phyloP scores from a whole-genome alignment of 1,140 invertebrate genomes.

The Andricus grossulariae region DNA sequence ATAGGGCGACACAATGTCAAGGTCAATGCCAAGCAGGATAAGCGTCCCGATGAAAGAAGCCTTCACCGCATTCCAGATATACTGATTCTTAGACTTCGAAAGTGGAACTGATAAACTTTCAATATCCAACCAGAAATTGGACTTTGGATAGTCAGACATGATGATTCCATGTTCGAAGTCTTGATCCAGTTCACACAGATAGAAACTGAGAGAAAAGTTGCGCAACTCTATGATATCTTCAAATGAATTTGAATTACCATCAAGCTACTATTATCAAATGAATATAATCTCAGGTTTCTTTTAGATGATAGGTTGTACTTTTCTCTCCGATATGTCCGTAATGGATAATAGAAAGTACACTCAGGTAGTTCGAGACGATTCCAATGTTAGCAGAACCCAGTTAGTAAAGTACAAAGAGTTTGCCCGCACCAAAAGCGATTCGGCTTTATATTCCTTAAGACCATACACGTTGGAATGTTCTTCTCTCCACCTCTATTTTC shows the following conservation, averaged over 20 bases:
- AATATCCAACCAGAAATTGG: not conserved
- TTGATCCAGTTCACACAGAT: not conserved
- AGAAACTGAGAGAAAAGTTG: slow-evolving; percentile 12
- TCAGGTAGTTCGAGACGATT: slow-evolving; percentile 30
- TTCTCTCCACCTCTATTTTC: slow-evolving; percentile 46
- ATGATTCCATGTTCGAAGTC: slow-evolving; percentile 14
- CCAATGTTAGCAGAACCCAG: slow-evolving; percentile 50
- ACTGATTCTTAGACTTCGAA: slow-evolving; percentile 6
- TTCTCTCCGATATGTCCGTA: slow-evolving; percentile 4
- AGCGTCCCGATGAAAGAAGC: slow-evolving; percentile 73
- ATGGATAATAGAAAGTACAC: slow-evolving; percentile 17
- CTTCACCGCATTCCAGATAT: slow-evolving; percentile 51
- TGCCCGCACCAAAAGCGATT: slow-evolving; percentile 67
- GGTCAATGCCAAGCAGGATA: slow-evolving; percentile 77
- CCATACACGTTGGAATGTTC: slow-evolving; percentile 54
- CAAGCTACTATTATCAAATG: not conserved
- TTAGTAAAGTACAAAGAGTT: slow-evolving; percentile 58
- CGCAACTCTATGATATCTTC: too few species aligned
- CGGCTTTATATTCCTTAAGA: slow-evolving; percentile 57
- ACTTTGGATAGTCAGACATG: not conserved
- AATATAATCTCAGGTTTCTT: not conserved
- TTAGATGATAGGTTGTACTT: slow-evolving; percentile 5
- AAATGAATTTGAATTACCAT: too few species aligned
- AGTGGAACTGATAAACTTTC: not conserved
- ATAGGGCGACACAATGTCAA: slow-evolving; percentile 77